Percentiles rank a stretch among this genome's conserved stretches.
Conservation (phyloP, 2,797 vertebrate genomes). For the Brachyrhaphis roseni region DNA sequence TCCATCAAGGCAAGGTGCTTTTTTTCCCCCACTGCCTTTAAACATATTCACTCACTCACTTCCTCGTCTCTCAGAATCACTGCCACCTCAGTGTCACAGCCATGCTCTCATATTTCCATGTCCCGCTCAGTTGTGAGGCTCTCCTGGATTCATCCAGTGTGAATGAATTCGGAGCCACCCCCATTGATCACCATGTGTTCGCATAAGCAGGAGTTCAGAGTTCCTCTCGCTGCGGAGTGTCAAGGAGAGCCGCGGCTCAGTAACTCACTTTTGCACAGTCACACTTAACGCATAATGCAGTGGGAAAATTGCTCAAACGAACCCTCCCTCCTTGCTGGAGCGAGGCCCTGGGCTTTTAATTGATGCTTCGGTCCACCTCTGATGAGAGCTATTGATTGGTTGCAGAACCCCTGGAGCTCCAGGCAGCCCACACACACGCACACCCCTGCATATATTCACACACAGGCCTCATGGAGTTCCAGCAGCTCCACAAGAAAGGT, state of each 20-base stretch:
- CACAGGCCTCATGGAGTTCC: constrained; percentile 44
- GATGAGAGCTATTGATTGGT: constrained; percentile 76
- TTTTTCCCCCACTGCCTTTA: constrained; percentile 51
- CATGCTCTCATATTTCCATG: constrained; percentile 29
- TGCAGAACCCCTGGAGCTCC: constrained; percentile 59
- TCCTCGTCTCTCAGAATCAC: constrained; percentile 41
- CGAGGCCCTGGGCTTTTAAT: constrained; percentile 70
- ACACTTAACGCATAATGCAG: constrained; percentile 53
- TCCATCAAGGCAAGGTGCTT: constrained; percentile 47
- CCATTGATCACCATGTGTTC: constrained; percentile 50
- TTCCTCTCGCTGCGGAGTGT: constrained; percentile 54
- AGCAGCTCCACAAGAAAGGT: constrained; percentile 57
- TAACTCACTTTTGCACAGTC: constrained; percentile 60
- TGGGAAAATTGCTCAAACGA: constrained; percentile 66
- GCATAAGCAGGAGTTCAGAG: constrained; percentile 61
- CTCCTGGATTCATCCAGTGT: constrained; percentile 18
- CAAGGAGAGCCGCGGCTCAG: constrained; percentile 59
- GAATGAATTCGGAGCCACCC: constrained; percentile 32
- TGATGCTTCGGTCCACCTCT: constrained; percentile 76
- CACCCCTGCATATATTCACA: not conserved
- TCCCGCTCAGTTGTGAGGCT: constrained; percentile 28
- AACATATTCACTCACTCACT: constrained; percentile 13
- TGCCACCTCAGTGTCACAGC: constrained; percentile 39
- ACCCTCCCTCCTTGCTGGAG: constrained; percentile 30
- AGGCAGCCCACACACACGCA: constrained; percentile 14